Evolutionary conservation across 2,888 invertebrate species (phyloP), one percentile per base, ranked within the genome.

Genomic region (Amphipyra tragopoginis): DNA sequence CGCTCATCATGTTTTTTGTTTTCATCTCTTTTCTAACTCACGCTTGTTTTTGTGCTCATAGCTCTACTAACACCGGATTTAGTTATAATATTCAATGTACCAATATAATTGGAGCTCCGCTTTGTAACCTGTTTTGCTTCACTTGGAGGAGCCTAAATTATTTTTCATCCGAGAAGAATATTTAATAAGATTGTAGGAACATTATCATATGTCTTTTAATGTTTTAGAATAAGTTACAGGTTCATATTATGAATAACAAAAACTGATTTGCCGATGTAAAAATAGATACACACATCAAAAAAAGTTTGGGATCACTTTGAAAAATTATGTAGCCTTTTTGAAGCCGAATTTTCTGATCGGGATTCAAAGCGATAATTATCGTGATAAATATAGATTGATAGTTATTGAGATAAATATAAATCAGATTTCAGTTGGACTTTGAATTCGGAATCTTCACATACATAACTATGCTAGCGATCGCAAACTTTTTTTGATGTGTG

Each of bases 121-220:
- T 61, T 58, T 54, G 58, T 45, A 49, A 67, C 59, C 56, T 75
- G 57, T 52, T 72, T 75, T 63, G 67, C 57, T 45, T 47, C 33
- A 53, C 50, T 65, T 63, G 48, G 14, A 62, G 50, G 38, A 21
- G 47, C 45, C 51, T 68, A 45, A 58, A 67, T 64, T 48, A 47
- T 60, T 65, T 72, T 53, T 57, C 39, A 63, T 52, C n/a, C 33
- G 43, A 51, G 14, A 36, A 38, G 64, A 53, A 50, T 45, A 60
- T 75, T 43, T 40, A 61, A 56, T 56, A 52, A 58, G 51, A 63
- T 63, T 47, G 21, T 57, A 34, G 26, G n/a, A 47, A 39, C 11
- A 56, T 68, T 15, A 45, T 50, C 42, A 42, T 13, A 14, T 6
- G 26, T 15, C 8, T 10, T 38, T 13, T 7, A 36, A 39, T 38